These are phyloP conservation scores for Ciconia nigra DNA, from an alignment of 2,797 vertebrate species.

Conservation along the genomic window DNA sequence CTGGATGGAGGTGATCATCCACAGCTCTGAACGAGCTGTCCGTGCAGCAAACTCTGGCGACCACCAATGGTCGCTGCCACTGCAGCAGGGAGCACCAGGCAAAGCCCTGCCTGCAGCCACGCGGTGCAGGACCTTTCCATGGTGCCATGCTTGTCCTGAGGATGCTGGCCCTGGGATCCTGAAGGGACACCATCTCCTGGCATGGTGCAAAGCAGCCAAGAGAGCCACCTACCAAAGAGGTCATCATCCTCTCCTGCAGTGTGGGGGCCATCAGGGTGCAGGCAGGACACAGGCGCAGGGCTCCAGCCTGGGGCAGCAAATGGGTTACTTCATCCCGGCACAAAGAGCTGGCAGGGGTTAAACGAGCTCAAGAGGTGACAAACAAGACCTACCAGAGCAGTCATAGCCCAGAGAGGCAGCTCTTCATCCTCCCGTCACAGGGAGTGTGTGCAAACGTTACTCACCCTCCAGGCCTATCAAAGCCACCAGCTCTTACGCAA, in stretches of 20 bases:
- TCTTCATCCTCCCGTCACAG: background rate
- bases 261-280: accelerated
- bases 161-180: background rate
- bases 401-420: background rate
- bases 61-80: background rate
- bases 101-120: background rate
- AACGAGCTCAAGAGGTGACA: background rate
- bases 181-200: background rate
- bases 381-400: background rate
- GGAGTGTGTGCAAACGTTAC: background rate
- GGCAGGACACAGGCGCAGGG: accelerated
- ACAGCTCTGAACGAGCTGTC: background rate
- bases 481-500: background rate
- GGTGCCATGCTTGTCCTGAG: background rate
- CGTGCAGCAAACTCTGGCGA: accelerated
- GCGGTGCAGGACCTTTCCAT: background rate
- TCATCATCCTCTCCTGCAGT: background rate
- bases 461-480: background rate
- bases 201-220: background rate
- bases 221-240: background rate
- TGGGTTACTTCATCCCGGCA: accelerated
- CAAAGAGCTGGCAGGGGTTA: background rate
- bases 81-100: background rate
- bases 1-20: background rate
- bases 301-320: background rate